Evolutionary conservation across 1,140 invertebrate species (phyloP).

Genomic region (Brachionus rubens): DNA sequence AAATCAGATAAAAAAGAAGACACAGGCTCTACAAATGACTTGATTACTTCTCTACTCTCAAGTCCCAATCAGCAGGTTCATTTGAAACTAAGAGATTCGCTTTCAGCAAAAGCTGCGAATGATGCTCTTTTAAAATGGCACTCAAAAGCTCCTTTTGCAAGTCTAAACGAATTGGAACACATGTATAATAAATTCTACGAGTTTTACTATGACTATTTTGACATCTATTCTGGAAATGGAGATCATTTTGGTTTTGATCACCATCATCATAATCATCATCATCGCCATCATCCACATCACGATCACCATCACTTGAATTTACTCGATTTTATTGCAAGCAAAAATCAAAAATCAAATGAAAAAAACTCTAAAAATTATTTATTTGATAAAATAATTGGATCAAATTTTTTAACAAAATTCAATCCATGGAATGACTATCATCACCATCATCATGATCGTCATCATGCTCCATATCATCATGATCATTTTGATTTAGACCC

Average conservation of each 20-base stretch:
- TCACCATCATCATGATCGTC: not conserved
- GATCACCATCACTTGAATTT: constrained; percentile 31
- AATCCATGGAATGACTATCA: not conserved
- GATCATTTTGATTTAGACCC: not conserved
- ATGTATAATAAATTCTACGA: constrained; percentile 45
- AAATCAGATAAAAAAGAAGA: constrained; percentile 20
- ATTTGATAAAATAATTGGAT: constrained; percentile 26
- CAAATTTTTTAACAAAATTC: not conserved
- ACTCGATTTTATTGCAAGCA: constrained; percentile 32
- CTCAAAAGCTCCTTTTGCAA: constrained; percentile 17
- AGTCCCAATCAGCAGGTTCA: constrained; percentile 21
- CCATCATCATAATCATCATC: not conserved
- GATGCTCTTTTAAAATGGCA: constrained; percentile 44
- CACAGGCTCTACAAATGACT: not conserved
- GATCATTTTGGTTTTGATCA: not conserved
- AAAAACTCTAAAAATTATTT: not conserved
- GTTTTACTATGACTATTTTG: constrained; percentile 41
- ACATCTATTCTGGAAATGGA: not conserved
- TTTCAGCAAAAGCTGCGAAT: constrained; percentile 31
- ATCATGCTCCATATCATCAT: not conserved
- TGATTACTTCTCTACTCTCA: not conserved
- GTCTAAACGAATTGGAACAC: constrained; percentile 4
- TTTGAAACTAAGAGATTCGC: constrained; percentile 17
- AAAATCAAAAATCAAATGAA: not conserved
- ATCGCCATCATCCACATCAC: constrained; percentile 30